These are phyloP conservation scores for Phenganax marumi DNA, from an alignment of 92 coral and sea anemone genomes.

Conservation along the genomic window DNA sequence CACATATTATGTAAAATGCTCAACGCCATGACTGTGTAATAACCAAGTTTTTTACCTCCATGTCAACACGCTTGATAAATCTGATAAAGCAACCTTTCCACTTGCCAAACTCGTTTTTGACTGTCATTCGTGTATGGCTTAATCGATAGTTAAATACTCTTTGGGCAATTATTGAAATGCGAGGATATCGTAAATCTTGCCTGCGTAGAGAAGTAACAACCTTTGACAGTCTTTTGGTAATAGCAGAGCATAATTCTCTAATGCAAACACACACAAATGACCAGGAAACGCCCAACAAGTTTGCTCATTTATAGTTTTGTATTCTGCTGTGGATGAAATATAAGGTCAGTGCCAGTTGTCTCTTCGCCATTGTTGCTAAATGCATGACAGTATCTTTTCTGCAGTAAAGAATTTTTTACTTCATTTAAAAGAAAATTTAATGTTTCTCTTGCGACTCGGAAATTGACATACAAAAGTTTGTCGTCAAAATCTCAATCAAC, in stretches of 20 bases:
- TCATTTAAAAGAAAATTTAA: too few relatives aligned
- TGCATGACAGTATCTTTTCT: conserved; percentile 49
- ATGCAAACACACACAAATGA: conserved; percentile 35
- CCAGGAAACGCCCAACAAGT: conserved; percentile 47
- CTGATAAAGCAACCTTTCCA: too few relatives aligned
- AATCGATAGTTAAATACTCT: conserved; percentile 1
- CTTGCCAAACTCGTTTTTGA: neutral
- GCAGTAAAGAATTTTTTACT: too few relatives aligned
- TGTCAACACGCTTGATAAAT: too few relatives aligned
- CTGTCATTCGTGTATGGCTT: neutral
- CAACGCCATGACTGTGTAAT: too few relatives aligned
- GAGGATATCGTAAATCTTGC: neutral
- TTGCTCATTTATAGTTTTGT: conserved; percentile 31
- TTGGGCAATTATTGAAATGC: neutral
- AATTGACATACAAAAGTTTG: neutral
- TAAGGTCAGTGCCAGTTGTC: conserved; percentile 37
- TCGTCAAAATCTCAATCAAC: neutral
- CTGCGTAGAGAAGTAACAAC: neutral
- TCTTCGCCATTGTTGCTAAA: conserved; percentile 44
- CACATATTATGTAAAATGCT: too few relatives aligned
- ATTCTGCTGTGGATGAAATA: conserved; percentile 52
- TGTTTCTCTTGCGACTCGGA: too few relatives aligned
- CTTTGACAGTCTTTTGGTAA: conserved; percentile 12
- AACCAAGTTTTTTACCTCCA: too few relatives aligned
- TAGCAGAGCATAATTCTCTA: conserved; percentile 42